A percentile compares a stretch with the other conserved stretches of the same genome.
These are phyloP conservation scores for Oncorhynchus kisutch DNA, from an alignment of 2,113 vertebrate species.

Conservation along the genomic window DNA sequence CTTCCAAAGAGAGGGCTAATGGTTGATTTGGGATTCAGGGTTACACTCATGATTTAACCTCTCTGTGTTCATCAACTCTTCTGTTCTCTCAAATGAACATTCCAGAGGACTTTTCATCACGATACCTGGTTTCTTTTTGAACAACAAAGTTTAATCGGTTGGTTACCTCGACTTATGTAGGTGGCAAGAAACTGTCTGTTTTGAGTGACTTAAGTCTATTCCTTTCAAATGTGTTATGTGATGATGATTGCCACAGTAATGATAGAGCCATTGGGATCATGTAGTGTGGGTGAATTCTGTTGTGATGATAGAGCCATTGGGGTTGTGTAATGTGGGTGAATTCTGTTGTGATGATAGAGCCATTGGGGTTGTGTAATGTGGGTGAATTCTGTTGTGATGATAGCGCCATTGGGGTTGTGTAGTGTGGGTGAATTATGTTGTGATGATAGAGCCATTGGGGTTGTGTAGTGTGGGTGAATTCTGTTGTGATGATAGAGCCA, in stretches of 20 bases:
- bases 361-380: constrained; percentile 19
- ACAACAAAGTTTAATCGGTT: background rate
- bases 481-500: too few species aligned
- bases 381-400: constrained; percentile 11
- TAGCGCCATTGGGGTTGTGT: too few species aligned
- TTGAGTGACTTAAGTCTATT: constrained; percentile 12
- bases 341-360: background rate
- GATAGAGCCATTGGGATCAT: background rate
- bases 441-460: background rate
- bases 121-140: constrained; percentile 11
- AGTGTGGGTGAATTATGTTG: too few species aligned
- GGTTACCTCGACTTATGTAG: background rate
- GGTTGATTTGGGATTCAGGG: background rate
- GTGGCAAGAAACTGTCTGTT: background rate
- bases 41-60: background rate
- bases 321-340: too few species aligned
- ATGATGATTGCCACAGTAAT: background rate
- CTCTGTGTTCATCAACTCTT: constrained; percentile 4
- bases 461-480: constrained; percentile 30
- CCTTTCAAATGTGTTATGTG: background rate
- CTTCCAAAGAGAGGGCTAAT: background rate
- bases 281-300: too few species aligned
- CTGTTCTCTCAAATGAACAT: background rate
- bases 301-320: background rate
- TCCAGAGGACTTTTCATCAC: background rate